Conservation (phyloP, 2,113 vertebrate species). For the Alosa alosa region DNA sequence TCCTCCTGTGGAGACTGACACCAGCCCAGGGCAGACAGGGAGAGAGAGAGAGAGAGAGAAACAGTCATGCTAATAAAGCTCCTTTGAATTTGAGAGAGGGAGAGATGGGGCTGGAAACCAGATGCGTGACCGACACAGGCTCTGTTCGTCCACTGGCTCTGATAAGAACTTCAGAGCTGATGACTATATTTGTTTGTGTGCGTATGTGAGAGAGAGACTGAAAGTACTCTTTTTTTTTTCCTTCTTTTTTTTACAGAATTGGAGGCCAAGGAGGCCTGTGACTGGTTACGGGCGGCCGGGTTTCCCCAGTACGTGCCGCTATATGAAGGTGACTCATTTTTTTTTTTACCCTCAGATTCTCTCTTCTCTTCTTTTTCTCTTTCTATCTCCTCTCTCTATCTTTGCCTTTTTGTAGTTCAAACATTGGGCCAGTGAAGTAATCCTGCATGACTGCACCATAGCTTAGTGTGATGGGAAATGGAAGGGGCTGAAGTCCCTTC, state of each 20-base stretch:
- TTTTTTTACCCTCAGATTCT: neutral
- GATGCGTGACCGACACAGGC: neutral
- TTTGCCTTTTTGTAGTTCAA: neutral
- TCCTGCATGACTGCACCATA: neutral
- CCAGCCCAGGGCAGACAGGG: neutral
- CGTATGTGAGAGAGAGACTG: neutral
- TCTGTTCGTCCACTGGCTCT: neutral
- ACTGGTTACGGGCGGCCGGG: constrained; percentile 72
- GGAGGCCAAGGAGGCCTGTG: constrained; percentile 68
- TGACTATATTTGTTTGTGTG: neutral
- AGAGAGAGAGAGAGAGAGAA: neutral
- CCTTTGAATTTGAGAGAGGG: neutral
- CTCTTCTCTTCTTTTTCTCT: neutral
- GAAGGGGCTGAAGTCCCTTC: neutral
- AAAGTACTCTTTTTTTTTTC: neutral
- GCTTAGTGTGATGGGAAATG: neutral
- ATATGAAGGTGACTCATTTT: constrained; percentile 70
- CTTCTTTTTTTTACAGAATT: constrained; percentile 63
- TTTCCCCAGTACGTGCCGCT: constrained; percentile 78
- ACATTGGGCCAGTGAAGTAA: neutral
- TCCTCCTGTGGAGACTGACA: neutral
- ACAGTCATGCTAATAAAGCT: too few relatives aligned
- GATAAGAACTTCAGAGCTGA: neutral
- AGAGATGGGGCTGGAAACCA: neutral
- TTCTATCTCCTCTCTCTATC: neutral